Conservation (phyloP, 2,113 vertebrate genomes). For the Micronisus gabar region DNA sequence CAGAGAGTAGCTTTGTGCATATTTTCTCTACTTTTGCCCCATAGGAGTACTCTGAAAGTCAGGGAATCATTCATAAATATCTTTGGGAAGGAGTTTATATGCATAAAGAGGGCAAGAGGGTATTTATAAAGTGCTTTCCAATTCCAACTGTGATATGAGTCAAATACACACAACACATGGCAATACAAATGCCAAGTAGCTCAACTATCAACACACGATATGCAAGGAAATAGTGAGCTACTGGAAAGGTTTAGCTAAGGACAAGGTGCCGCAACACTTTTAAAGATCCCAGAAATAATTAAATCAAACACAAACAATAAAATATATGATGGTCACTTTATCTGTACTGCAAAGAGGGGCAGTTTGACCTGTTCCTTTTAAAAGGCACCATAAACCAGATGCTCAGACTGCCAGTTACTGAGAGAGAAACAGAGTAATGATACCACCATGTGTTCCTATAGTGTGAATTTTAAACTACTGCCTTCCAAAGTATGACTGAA, state of each 20-base stretch:
- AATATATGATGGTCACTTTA: background rate
- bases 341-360: background rate
- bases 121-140: background rate
- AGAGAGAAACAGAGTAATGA: background rate
- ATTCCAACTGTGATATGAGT: background rate
- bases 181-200: background rate
- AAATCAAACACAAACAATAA: background rate
- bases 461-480: background rate
- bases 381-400: background rate
- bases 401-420: background rate
- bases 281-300: background rate
- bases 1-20: background rate
- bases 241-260: background rate
- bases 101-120: background rate
- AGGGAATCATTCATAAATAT: background rate
- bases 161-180: background rate
- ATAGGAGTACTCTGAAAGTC: background rate
- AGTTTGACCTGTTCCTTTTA: background rate
- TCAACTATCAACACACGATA: background rate
- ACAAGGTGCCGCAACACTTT: background rate
- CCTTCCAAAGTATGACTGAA: background rate
- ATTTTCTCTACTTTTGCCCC: background rate
- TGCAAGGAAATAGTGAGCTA: background rate
- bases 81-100: background rate
- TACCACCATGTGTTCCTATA: background rate